Evolutionary conservation across 2,888 invertebrate species (phyloP), one percentile per base, ranked within the genome.

Genomic region (Cheilosia scutellata): DNA sequence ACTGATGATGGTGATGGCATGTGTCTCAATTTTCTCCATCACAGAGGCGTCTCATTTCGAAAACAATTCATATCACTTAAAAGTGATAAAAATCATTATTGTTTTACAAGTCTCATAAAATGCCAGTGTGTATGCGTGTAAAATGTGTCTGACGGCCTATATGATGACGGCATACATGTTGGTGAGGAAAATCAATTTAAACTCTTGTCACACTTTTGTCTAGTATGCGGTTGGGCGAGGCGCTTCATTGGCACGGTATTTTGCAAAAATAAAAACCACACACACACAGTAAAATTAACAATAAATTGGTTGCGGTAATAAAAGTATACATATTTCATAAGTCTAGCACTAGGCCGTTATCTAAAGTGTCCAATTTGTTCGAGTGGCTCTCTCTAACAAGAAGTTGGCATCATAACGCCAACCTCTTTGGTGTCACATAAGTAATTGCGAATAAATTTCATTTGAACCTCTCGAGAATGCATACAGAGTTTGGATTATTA

Each of bases 31-130:
- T 53, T 25, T 49, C n/a, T 27, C 29, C 47, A 40, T 37, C 20
- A 44, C 25, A 57, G 51, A 25, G 40, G 47, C 76, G 49, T 71
- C 62, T 70, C 63, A 37, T 78, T 63, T 78, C 40, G 20, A 53
- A 68, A 71, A 80, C 84, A 84, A 84, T 84, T 84, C 80, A 84
- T 71, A 71, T 84, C 84, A 84, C 84, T 84, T 84, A 42, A 68
- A 57, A 75, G 75, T 75, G 70, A 84, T 83, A 74, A 74, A 83
- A 79, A 83, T 68, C 79, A 57, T 83, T 57, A 63, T 70, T 57
- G n/a, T 60, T 11, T n/a, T 79, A 55, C 55, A 71, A 51, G 66
- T 42, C 37, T 11, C 37, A 44, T 31, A 16, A 27, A 53, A 49
- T 58, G 57, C 53, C 44, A n/a, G 11, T 57, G n/a, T 51, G 78